A percentile compares a stretch with the other conserved stretches of the same genome.
Conservation (phyloP, 1,140 invertebrate genomes). For the Drosophila trapezifrons region DNA sequence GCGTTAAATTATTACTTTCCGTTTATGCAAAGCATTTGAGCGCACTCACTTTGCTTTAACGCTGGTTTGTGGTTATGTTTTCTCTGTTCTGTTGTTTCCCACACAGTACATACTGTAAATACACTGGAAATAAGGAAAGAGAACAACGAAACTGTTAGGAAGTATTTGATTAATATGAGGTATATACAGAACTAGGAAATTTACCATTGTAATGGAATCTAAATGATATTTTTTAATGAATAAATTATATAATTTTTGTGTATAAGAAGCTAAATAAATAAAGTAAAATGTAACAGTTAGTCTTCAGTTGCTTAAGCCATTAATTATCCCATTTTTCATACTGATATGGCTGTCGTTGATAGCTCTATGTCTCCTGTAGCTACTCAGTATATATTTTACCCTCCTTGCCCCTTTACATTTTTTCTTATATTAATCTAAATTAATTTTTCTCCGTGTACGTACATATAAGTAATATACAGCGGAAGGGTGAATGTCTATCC, state of each 20-base stretch:
- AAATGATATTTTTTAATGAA: too few relatives aligned
- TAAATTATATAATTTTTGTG: too few relatives aligned
- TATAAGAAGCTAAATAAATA: too few relatives aligned
- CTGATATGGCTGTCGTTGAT: not conserved
- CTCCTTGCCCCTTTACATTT: not conserved
- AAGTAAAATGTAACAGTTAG: too few relatives aligned
- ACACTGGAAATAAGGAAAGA: not conserved
- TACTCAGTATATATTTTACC: not conserved
- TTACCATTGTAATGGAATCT: not conserved
- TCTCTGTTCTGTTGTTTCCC: conserved; percentile 47
- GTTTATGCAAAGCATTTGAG: conserved; percentile 82
- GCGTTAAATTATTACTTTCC: conserved; percentile 84
- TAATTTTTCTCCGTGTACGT: not conserved
- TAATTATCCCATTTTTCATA: too few relatives aligned
- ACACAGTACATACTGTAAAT: conserved; percentile 8
- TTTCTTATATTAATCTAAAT: not conserved
- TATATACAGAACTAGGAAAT: too few relatives aligned
- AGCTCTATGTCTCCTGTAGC: too few relatives aligned
- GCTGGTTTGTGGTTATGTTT: conserved; percentile 60
- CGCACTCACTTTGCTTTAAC: conserved; percentile 70
- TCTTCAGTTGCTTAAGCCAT: too few relatives aligned
- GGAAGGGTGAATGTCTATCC: conserved; percentile 41
- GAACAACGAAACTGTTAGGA: not conserved
- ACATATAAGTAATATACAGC: conserved; percentile 2
- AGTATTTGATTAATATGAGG: not conserved